These are phyloP conservation scores for Poecilia gillii DNA, from an alignment of 2,797 vertebrate genomes.

Conservation along the genomic window DNA sequence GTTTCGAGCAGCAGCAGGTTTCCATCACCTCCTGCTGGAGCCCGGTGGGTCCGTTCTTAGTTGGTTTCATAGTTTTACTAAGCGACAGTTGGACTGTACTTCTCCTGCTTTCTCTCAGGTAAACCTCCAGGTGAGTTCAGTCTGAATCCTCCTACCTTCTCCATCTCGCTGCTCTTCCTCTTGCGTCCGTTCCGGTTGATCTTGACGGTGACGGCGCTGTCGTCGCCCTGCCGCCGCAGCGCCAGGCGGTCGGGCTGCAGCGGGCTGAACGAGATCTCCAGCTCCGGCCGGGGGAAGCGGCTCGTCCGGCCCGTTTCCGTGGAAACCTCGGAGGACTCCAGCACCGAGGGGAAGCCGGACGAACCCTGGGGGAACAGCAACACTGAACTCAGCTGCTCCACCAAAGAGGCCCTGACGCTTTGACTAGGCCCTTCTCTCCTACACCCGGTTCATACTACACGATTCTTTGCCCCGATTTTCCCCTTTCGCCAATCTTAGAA, in stretches of 20 bases:
- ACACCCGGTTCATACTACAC: too few species aligned
- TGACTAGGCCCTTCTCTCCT: too few species aligned
- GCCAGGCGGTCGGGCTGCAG: slow-evolving; percentile 89
- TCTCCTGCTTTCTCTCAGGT: too few species aligned
- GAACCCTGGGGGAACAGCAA: slow-evolving; percentile 60
- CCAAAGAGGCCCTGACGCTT: too few species aligned
- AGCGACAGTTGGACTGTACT: neutral
- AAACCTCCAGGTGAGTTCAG: neutral
- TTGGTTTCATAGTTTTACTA: neutral
- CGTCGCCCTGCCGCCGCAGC: slow-evolving; percentile 85
- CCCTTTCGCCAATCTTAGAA: too few species aligned
- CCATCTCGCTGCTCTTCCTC: slow-evolving; percentile 89
- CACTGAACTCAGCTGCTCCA: too few species aligned
- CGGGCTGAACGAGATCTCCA: slow-evolving; percentile 95
- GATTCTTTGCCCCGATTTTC: too few species aligned
- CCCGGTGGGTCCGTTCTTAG: neutral
- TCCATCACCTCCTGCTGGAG: too few species aligned
- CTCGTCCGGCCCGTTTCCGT: slow-evolving; percentile 85
- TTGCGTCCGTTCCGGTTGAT: slow-evolving; percentile 82
- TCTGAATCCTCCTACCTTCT: slow-evolving; percentile 77
- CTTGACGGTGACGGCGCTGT: slow-evolving; percentile 84
- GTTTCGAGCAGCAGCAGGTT: too few species aligned
- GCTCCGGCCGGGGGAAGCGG: slow-evolving; percentile 90
- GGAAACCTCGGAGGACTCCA: slow-evolving; percentile 93
- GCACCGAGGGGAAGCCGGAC: slow-evolving; percentile 71